Conservation (phyloP, 2,888 invertebrate genomes). For the Dynastes maya region DNA sequence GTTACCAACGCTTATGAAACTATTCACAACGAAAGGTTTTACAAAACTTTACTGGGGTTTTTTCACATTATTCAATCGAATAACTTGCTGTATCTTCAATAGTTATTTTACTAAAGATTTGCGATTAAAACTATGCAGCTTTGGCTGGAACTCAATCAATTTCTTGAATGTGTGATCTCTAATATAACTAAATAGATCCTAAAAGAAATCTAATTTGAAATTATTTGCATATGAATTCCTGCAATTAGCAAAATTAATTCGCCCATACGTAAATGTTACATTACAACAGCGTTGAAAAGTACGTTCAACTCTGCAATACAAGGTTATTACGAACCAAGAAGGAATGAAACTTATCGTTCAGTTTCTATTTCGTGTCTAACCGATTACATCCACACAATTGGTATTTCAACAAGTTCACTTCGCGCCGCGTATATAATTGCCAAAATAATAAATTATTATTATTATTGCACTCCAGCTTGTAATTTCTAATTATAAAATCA, state of each 20-base stretch:
- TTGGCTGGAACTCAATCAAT: too few species aligned
- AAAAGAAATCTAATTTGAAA: too few species aligned
- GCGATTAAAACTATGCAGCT: too few species aligned
- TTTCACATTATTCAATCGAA: too few species aligned
- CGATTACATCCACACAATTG: background rate
- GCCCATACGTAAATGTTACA: background rate
- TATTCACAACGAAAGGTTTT: too few species aligned
- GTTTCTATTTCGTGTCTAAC: background rate
- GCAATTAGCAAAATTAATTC: background rate
- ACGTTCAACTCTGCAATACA: conserved; percentile 1
- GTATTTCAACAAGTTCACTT: too few species aligned
- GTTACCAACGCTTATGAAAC: too few species aligned
- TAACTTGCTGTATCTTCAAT: too few species aligned
- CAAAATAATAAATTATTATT: background rate
- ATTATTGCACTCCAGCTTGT: background rate
- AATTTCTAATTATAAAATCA: background rate
- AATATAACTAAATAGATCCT: too few species aligned
- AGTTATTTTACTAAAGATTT: too few species aligned
- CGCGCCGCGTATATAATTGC: background rate
- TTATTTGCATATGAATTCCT: background rate
- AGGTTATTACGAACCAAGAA: background rate
- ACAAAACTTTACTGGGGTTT: too few species aligned
- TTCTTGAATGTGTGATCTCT: too few species aligned
- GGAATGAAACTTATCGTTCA: conserved; percentile 4
- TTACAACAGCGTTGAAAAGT: background rate